Evolutionary conservation across 2,888 invertebrate genomes (phyloP).

Genomic region (Clepsis dumicolana): DNA sequence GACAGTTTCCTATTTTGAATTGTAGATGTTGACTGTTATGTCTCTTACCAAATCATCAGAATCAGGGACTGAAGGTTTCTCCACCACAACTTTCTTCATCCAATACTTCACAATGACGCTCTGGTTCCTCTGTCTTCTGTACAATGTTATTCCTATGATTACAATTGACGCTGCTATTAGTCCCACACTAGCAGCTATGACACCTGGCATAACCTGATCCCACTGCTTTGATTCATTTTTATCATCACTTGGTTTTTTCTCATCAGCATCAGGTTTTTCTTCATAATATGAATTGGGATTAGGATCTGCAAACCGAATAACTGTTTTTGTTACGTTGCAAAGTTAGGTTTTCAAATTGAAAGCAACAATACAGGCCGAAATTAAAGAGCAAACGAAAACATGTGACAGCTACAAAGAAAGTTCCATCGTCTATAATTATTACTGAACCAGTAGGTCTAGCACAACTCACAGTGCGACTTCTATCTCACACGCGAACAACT

Average conservation of each 20-base stretch:
- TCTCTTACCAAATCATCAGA: constrained; percentile 87
- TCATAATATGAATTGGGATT: neutral
- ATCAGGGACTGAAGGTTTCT: constrained; percentile 89
- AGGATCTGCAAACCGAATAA: neutral
- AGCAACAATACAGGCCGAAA: too few relatives aligned
- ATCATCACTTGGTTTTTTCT: neutral
- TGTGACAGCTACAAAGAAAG: too few relatives aligned
- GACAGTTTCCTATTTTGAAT: too few relatives aligned
- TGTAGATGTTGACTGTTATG: neutral
- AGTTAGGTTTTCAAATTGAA: too few relatives aligned
- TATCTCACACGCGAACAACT: too few relatives aligned
- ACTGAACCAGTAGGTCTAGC: too few relatives aligned
- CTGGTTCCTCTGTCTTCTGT: constrained; percentile 89
- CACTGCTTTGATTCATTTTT: neutral
- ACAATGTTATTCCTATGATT: constrained; percentile 56
- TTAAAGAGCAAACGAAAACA: neutral
- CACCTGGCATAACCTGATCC: neutral
- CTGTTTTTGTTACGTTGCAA: too few relatives aligned
- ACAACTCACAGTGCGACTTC: too few relatives aligned
- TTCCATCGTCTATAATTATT: too few relatives aligned
- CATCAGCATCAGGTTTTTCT: neutral
- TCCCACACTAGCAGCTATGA: constrained; percentile 9
- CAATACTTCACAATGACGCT: constrained; percentile 92
- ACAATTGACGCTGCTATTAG: constrained; percentile 12
- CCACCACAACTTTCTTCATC: constrained; percentile 96